These are phyloP conservation scores for Lepus americanus DNA, from an alignment of 2,113 vertebrate genomes.

Conservation along the genomic window DNA sequence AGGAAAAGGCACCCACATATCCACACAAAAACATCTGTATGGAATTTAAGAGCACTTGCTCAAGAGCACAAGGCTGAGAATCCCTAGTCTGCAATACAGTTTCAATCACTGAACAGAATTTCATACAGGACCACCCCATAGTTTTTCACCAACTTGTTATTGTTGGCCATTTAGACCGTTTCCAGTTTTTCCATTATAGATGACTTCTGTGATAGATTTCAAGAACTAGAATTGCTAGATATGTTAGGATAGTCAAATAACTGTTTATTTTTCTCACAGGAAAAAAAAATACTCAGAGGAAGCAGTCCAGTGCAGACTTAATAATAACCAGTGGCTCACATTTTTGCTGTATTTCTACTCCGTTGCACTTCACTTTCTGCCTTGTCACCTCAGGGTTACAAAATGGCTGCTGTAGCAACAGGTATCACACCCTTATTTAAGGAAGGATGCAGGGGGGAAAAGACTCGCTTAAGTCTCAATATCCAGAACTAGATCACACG, in stretches of 20 bases:
- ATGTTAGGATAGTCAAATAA: neutral
- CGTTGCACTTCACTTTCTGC: slow-evolving; percentile 13
- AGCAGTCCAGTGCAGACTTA: neutral
- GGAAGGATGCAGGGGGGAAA: neutral
- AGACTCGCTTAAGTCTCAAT: neutral
- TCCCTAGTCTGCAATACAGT: neutral
- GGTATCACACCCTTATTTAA: neutral
- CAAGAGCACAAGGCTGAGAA: slow-evolving; percentile 46
- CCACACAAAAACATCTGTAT: neutral
- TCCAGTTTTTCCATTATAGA: neutral
- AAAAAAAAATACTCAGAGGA: neutral
- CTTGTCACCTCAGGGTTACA: slow-evolving; percentile 24
- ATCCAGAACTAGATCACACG: neutral
- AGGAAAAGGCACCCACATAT: neutral
- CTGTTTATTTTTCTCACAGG: slow-evolving; percentile 22
- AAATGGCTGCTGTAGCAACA: neutral
- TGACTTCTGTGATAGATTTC: neutral
- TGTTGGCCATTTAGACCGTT: neutral
- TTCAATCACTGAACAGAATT: neutral
- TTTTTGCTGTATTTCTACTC: slow-evolving; percentile 12
- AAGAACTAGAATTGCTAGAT: slow-evolving; percentile 13
- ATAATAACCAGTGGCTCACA: neutral
- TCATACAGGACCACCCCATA: neutral
- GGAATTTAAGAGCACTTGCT: neutral
- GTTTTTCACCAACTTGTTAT: neutral